Percentiles rank a stretch among this genome's conserved stretches.
Evolutionary conservation across 2,113 vertebrate genomes (phyloP).

Genomic region (Crocuta crocuta): DNA sequence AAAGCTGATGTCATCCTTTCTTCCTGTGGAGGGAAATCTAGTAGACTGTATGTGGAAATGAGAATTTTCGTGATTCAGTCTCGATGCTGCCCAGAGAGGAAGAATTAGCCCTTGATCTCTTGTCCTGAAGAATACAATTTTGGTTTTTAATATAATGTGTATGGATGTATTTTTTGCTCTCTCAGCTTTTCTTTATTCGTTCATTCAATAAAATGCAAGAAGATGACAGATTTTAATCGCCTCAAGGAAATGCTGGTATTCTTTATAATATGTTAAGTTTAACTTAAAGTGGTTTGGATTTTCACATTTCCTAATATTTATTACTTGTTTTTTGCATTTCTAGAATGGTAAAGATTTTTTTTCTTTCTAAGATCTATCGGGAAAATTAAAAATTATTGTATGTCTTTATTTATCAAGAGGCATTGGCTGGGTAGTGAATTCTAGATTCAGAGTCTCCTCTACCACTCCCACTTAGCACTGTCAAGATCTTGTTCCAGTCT

Average conservation of each 20-base stretch:
- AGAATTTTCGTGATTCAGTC: neutral
- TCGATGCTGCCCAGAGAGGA: neutral
- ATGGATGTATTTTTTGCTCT: neutral
- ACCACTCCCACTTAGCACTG: neutral
- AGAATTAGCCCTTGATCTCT: neutral
- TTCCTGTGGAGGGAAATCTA: neutral
- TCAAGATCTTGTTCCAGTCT: neutral
- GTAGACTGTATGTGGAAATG: neutral
- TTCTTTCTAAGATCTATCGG: neutral
- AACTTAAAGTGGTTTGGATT: neutral
- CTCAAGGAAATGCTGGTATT: neutral
- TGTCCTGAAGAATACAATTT: neutral
- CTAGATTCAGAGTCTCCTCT: neutral
- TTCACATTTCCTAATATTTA: conserved; percentile 7
- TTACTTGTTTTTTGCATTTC: conserved; percentile 11
- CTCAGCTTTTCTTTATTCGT: neutral
- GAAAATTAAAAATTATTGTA: neutral
- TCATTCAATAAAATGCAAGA: conserved; percentile 19
- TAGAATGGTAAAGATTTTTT: neutral
- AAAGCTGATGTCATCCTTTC: conserved; percentile 20
- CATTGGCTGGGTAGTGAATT: neutral
- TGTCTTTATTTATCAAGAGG: conserved; percentile 29
- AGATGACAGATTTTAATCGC: conserved; percentile 34
- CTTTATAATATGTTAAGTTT: neutral
- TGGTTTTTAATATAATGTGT: neutral